These are phyloP conservation scores for Eremophila alpestris DNA, from an alignment of 2,797 vertebrate genomes.

Conservation along the genomic window DNA sequence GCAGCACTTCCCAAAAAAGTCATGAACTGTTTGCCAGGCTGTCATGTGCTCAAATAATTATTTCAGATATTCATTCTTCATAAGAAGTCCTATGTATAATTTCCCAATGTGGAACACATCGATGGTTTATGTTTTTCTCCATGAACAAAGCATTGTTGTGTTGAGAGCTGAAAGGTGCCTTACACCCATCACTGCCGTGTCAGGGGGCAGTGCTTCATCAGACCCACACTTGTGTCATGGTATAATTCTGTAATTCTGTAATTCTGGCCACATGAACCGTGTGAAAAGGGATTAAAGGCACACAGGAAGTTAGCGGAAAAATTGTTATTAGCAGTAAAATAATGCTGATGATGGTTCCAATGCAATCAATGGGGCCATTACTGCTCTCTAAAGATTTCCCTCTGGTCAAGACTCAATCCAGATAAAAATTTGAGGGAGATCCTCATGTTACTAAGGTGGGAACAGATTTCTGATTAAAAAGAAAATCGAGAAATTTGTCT, in stretches of 20 bases:
- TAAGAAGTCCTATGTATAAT: conserved; percentile 31
- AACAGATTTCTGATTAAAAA: not conserved
- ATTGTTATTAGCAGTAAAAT: not conserved
- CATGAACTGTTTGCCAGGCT: conserved; percentile 16
- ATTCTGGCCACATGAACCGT: not conserved
- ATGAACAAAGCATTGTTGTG: not conserved
- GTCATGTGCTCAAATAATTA: conserved; percentile 60
- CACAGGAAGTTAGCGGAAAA: not conserved
- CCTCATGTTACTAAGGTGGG: not conserved
- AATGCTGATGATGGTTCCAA: not conserved
- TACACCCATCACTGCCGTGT: not conserved
- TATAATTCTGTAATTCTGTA: not conserved
- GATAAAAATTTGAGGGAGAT: not conserved
- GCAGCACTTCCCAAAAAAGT: conserved; percentile 46
- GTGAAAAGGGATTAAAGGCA: not conserved
- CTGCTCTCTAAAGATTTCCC: not conserved
- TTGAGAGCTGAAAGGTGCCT: not conserved
- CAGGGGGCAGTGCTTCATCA: not conserved
- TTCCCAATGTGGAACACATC: conserved; percentile 7
- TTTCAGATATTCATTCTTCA: conserved; percentile 46
- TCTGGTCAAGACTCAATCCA: not conserved
- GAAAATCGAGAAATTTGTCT: not conserved
- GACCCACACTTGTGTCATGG: not conserved
- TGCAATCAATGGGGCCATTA: not conserved
- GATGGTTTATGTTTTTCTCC: not conserved